Conservation (phyloP, 2,888 invertebrate genomes). For the Escarpia spicata region DNA sequence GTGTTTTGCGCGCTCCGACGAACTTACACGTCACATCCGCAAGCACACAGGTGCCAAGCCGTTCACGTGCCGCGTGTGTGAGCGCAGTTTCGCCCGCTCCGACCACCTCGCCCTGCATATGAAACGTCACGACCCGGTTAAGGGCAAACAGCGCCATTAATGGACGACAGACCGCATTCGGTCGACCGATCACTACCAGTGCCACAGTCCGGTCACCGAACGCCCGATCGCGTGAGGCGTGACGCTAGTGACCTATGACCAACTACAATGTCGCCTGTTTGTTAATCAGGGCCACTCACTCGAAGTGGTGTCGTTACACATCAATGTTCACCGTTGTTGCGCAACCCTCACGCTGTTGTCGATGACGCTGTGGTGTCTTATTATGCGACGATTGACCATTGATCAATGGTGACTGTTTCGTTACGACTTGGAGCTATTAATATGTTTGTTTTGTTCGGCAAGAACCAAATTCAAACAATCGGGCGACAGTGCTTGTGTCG, state of each 20-base stretch:
- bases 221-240: neutral
- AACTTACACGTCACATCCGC: constrained; percentile 71
- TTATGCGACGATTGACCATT: neutral
- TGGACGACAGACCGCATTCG: neutral
- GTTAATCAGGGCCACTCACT: neutral
- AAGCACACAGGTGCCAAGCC: constrained; percentile 73
- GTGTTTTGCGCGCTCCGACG: constrained; percentile 72
- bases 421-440: neutral
- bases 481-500: neutral
- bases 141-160: constrained; percentile 3
- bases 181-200: neutral
- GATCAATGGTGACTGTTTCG: neutral
- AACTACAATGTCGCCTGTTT: neutral
- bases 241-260: neutral
- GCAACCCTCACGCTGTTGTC: neutral
- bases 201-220: neutral
- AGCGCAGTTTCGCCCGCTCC: constrained; percentile 71
- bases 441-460: neutral
- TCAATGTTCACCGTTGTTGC: neutral
- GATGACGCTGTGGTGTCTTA: neutral
- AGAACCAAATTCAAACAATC: neutral
- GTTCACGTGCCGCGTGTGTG: constrained; percentile 71
- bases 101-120: constrained; percentile 73
- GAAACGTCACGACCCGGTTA: constrained; percentile 75
- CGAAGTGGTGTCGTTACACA: neutral